Base-by-base conservation (phyloP, 2,888 invertebrate species). In the Podotricha telesiphe region DNA sequence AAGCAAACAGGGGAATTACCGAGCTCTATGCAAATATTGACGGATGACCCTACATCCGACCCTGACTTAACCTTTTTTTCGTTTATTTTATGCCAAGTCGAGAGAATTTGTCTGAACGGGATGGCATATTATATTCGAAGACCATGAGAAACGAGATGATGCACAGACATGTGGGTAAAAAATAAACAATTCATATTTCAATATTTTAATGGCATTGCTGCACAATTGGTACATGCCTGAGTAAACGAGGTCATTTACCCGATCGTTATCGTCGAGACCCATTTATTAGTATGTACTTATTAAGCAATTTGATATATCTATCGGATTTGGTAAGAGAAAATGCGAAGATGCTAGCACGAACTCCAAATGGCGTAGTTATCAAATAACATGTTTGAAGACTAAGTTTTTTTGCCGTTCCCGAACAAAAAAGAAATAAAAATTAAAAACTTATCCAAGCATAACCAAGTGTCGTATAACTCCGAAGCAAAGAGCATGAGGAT, bases 11-110 rank as follows among this genome's bases (percentile, higher is more conserved):
- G 76, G 76, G 82, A 82, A 83, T 84, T 82, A 80, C 81, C 79
- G 75, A 75, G 76, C 77, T 79, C 79, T 77, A 80, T 80, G 81
- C 81, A 85, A 86, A 86, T 86, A 86, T 85, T 85, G 79, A 82
- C 78, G 76, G 80, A 79, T 80, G 80, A 75, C 81, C 76, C 75
- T 22, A 72, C 72, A 73, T 69, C 74, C 75, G 56, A 59, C 64
- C 70, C 73, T 66, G 78, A 78, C 78, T 78, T 75, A 77, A 80
- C 81, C 80, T 80, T 83, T 81, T 58, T 78, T 79, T 77, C 61
- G 71, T 76, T 74, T 77, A 73, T 70, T 73, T 73, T 73, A 70
- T 68, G 67, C 72, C 75, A 70, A 77, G 76, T 73, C 67, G 73
- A 72, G 70, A 55, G 70, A 58, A 73, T 77, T 75, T 73, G 74